phyloP scores from a whole-genome alignment of 1,140 invertebrate species.

The Bombus superbus region DNA sequence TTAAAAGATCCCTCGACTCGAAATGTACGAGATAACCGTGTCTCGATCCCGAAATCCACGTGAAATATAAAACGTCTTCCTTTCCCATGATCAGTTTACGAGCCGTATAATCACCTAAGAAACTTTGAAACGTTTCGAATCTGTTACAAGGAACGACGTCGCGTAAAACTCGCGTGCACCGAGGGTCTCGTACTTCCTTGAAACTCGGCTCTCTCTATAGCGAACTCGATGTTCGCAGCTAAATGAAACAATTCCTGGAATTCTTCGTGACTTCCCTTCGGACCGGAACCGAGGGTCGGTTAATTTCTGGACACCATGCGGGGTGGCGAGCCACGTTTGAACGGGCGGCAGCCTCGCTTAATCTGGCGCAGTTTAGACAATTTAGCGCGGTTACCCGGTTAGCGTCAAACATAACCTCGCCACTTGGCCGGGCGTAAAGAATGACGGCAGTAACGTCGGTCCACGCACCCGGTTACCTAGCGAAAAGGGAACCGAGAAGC shows the following conservation, averaged over 20 bases:
- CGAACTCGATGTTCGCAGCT: constrained; percentile 9
- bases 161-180: neutral
- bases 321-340: constrained; percentile 34
- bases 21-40: too few species aligned
- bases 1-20: too few species aligned
- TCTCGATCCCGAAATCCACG: too few species aligned
- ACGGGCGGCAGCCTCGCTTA: constrained; percentile 64
- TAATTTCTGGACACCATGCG: constrained; percentile 71
- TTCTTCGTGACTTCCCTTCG: constrained; percentile 62
- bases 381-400: constrained; percentile 77
- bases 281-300: constrained; percentile 59
- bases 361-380: constrained; percentile 76
- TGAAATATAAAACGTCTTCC: too few species aligned
- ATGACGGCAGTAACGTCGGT: constrained; percentile 74
- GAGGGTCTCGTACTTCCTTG: neutral
- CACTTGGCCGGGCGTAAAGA: constrained; percentile 72
- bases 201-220: constrained; percentile 3
- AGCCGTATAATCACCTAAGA: neutral
- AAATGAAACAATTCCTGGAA: constrained; percentile 75
- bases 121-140: constrained; percentile 28
- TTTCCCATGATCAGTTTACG: too few species aligned
- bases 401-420: constrained; percentile 77
- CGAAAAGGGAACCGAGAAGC: constrained; percentile 39
- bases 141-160: neutral
- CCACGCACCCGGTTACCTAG: constrained; percentile 43